phyloP scores from a whole-genome alignment of 2,113 vertebrate species.

The Pseudopodoces humilis region DNA sequence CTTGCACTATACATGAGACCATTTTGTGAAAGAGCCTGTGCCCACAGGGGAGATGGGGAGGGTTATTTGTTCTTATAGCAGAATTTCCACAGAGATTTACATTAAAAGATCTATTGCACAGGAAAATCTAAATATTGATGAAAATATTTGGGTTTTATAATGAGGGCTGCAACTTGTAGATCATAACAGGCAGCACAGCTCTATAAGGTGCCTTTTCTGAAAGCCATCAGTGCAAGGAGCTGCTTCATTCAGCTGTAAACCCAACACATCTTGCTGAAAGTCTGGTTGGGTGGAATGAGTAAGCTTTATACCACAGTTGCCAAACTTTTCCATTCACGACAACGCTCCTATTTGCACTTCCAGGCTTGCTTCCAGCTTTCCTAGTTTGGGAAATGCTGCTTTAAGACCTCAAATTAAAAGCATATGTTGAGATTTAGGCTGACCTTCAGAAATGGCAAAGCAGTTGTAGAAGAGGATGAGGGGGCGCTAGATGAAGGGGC shows the following conservation, averaged over 20 bases:
- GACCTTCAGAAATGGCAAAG: constrained; percentile 27
- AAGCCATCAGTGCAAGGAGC: not conserved
- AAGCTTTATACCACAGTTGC: constrained; percentile 20
- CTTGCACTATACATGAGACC: not conserved
- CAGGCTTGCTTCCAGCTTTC: constrained; percentile 45
- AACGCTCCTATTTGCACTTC: not conserved
- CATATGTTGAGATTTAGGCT: constrained; percentile 23
- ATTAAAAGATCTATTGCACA: not conserved
- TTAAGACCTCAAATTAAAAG: constrained; percentile 11
- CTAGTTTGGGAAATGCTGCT: not conserved
- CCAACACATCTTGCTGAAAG: not conserved
- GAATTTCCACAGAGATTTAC: not conserved
- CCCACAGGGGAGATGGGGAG: not conserved
- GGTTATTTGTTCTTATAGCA: not conserved
- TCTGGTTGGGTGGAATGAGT: constrained; percentile 26
- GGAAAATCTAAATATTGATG: not conserved
- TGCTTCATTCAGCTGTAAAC: constrained; percentile 18
- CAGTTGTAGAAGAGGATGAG: not conserved
- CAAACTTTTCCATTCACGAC: constrained; percentile 45
- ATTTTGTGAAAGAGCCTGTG: not conserved
- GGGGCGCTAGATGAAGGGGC: not conserved
- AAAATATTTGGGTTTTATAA: not conserved
- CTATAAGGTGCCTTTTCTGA: not conserved
- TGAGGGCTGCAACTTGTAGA: not conserved
- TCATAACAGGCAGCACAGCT: not conserved